Evolutionary conservation across 1,140 invertebrate genomes (phyloP), one percentile per base, ranked within the genome.

Genomic region (Zaprionus africanus): DNA sequence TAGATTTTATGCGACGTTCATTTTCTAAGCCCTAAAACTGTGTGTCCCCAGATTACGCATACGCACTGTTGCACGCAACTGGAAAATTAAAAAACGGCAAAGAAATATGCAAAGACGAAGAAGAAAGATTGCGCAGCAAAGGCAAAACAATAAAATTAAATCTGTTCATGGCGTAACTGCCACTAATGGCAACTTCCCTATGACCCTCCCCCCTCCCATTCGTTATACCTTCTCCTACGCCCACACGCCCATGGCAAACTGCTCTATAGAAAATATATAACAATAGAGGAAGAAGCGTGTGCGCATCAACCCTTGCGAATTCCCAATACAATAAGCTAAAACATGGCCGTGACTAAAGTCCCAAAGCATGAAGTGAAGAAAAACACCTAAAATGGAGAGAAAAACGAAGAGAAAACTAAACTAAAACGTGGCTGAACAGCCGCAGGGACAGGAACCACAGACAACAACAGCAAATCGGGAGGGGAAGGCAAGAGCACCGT

Each of bases 111-210:
- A 68, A 72, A 79, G 60, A 1, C 46, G 19, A 51, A 51, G 70
- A 76, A 78, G 63, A 88, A 59, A 82, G 79, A 78, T 76, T 78
- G 84, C 69, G 56, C 79, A 19, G 9, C 70, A 91, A 79, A 90
- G 58, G 79, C 81, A 90, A 91, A 88, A 91, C 84, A 91, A 91
- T 91, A 88, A 91, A 91, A 91, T 91, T 91, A 91, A 91, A 91
- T 91, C 83, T 82, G 71, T 82, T 77, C 70, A 58, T 43, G 54
- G 64, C 13, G 43, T 63, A 61, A 34, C 56, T 36, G 41, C 43
- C 71, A 82, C 85, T 88, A 88, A 90, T 88, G 79, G 85, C 81
- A 85, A 77, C 79, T 79, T 74, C 57, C 67, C 67, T 59, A 24
- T 49, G 38, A 26, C 54, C 64, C 57, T 31, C 31, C 49, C 36